Base-by-base conservation (phyloP, 2,797 vertebrate genomes). In the Eutrigla gurnardus region DNA sequence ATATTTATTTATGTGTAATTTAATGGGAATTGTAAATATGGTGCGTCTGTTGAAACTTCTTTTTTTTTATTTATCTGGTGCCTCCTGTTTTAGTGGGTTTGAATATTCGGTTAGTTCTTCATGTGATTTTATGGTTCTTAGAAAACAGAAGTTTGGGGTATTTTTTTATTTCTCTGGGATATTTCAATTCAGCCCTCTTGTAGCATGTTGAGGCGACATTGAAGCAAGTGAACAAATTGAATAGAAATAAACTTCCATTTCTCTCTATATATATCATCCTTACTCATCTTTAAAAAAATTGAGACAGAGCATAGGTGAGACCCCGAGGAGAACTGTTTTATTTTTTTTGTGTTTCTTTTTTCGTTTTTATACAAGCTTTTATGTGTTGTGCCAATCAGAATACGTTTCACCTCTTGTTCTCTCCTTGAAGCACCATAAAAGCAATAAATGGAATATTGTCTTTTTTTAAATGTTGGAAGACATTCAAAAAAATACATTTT, bases 1-100 rank as follows among this genome's bases (percentile, higher is more conserved):
- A 99, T 98, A 99, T 98, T 99, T 98, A 99, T 99, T 99, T 99
- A 99, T 99, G 97, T 98, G 97, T 99, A 99, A 99, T 99, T 99
- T 99, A 99, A 99, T 97, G 98, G 97, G 98, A 98, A 97, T 96
- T 99, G 98, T 99, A 99, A 97, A 99, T 99, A 99, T 97, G 97
- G 97, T 99, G 97, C 96, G 96, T 98, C 97, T 98, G 98, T 99
- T 97, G 94, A 97, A 97, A 95, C 96, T 93, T 96, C 94, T 87
- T 89, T 96, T 94, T 96, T 97, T 92, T 97, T 92, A 98, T 99
- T 99, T 99, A 99, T 99, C 98, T 98, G 97, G 97, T 98, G 97
- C 97, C 97, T 99, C 97, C 97, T 97, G 96, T 98, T 98, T 95
- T 98, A 98, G 97, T 99, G 97, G 97, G 96, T 96, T 98, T 97